Percentiles rank a stretch among this genome's conserved stretches.
Evolutionary conservation across 2,888 invertebrate genomes (phyloP).

Genomic region (Rotaria socialis): DNA sequence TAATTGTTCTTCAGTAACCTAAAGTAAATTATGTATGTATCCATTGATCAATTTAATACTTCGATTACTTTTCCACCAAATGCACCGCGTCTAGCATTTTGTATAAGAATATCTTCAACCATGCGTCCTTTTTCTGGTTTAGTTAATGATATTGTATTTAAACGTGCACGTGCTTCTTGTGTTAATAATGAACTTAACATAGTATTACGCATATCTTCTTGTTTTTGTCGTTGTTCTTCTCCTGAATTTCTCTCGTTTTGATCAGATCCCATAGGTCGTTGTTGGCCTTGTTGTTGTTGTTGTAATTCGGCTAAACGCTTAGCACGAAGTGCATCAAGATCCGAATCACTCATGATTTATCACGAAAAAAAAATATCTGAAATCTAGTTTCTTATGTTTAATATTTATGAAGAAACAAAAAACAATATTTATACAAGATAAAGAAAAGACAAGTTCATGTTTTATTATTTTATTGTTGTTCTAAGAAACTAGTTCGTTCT

Average conservation of each 20-base stretch:
- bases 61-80: constrained; percentile 65
- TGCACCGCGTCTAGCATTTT: constrained; percentile 87
- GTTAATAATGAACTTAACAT: constrained; percentile 84
- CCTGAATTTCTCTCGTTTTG: not conserved
- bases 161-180: constrained; percentile 86
- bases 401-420: not conserved
- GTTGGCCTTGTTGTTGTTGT: constrained; percentile 45
- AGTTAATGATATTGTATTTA: constrained; percentile 84
- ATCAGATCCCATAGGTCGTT: not conserved
- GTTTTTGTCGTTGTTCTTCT: constrained; percentile 52
- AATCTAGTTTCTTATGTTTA: not conserved
- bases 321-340: constrained; percentile 75
- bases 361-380: not conserved
- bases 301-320: constrained; percentile 80
- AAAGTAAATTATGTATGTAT: constrained; percentile 41
- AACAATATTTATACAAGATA: not conserved
- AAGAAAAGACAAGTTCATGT: not conserved
- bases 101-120: constrained; percentile 86
- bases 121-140: constrained; percentile 92
- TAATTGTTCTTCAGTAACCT: constrained; percentile 76
- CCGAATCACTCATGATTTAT: constrained; percentile 54
- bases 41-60: not conserved
- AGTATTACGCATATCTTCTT: constrained; percentile 70
- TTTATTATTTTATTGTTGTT: not conserved
- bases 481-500: constrained; percentile 16